A percentile compares a stretch with the other conserved stretches of the same genome.
Conservation (phyloP, 2,113 vertebrate genomes). For the Apteryx mantelli region DNA sequence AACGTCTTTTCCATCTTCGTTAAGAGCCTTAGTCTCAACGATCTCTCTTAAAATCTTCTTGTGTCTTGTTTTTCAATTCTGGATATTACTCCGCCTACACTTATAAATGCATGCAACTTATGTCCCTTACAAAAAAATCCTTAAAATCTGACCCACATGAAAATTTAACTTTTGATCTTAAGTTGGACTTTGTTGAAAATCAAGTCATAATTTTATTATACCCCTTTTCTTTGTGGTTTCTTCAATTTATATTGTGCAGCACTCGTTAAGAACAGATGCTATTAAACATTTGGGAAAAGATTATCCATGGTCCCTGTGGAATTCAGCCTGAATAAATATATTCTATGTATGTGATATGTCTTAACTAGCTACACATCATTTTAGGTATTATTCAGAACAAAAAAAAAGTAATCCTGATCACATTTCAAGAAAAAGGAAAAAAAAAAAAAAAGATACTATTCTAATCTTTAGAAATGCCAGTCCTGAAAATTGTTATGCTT, state of each 20-base stretch:
- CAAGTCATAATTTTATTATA: neutral
- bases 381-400: conserved; percentile 10
- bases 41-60: neutral
- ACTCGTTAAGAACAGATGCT: conserved; percentile 30
- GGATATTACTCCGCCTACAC: neutral
- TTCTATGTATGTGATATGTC: neutral
- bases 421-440: neutral
- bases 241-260: conserved; percentile 22
- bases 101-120: neutral
- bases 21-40: neutral
- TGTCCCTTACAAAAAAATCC: neutral
- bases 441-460: neutral
- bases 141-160: neutral
- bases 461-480: neutral
- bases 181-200: neutral
- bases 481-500: neutral
- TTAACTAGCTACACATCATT: conserved; percentile 11
- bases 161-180: neutral
- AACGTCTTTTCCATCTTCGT: neutral
- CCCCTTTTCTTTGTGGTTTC: neutral
- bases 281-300: conserved; percentile 25
- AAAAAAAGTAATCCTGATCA: neutral
- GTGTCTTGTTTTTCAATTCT: neutral
- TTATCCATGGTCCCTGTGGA: conserved; percentile 16
- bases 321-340: conserved; percentile 52